Conservation (phyloP, 2,888 invertebrate genomes). For the Aplocera efformata region DNA sequence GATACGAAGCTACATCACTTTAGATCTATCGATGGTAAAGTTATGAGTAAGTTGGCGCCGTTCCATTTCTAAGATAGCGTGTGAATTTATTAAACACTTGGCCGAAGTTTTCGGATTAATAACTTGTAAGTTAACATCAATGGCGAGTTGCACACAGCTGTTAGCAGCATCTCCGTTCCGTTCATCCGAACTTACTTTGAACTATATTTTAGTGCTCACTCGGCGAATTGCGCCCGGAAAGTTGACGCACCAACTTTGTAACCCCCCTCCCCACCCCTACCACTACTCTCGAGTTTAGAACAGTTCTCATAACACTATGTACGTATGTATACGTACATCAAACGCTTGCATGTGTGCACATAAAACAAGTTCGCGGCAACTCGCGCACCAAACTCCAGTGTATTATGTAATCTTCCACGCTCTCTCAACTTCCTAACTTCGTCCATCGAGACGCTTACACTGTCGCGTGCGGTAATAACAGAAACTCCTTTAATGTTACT, state of each 20-base stretch:
- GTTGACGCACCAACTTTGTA: conserved; percentile 44
- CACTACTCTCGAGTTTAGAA: conserved; percentile 37
- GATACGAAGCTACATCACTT: neutral
- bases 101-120: conserved; percentile 35
- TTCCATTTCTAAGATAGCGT: conserved; percentile 24
- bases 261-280: conserved; percentile 25
- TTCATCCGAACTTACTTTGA: conserved; percentile 52
- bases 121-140: conserved; percentile 36
- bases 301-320: conserved; percentile 45
- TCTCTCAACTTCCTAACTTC: conserved; percentile 47
- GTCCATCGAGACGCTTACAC: conserved; percentile 42
- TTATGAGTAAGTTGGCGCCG: conserved; percentile 23
- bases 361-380: conserved; percentile 49
- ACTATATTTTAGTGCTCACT: conserved; percentile 61
- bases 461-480: conserved; percentile 52
- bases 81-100: conserved; percentile 27
- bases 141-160: conserved; percentile 38
- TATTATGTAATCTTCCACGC: conserved; percentile 53
- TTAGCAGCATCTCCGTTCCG: conserved; percentile 40
- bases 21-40: conserved; percentile 22
- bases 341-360: conserved; percentile 42
- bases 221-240: conserved; percentile 49
- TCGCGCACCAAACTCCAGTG: conserved; percentile 41
- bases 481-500: conserved; percentile 52
- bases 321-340: conserved; percentile 31